Evolutionary conservation across 2,113 vertebrate species (phyloP), one percentile per base, ranked within the genome.

Genomic region (Rafetus swinhoei): DNA sequence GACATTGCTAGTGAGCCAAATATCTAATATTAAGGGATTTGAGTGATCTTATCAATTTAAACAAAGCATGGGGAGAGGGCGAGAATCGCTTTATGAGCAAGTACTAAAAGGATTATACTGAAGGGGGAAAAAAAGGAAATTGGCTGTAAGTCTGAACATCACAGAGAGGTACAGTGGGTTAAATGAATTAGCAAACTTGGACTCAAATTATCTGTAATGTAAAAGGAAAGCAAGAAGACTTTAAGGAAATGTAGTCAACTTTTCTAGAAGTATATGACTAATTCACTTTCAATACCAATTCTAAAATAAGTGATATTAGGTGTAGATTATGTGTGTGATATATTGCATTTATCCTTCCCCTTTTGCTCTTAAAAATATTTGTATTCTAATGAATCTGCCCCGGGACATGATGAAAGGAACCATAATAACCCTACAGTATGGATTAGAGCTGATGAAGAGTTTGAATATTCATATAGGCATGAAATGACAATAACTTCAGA

Each of bases 351-450:
- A 81, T 57, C 1, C 0, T 72, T 32, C 57, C 87, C 86, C 62
- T 82, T 53, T n/a, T 55, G 4, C 3, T 87, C n/a, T 81, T 93
- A 50, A 86, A 72, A 88, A 56, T 27, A 91, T 85, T 65, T 82
- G 39, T 9, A 74, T 90, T 95, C 89, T 83, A 91, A 89, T 29
- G 12, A n/a, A 80, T 10, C 85, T 59, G 82, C 24, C 90, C 81
- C 86, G 50, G 24, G 39, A 21, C 62, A 95, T 79, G 53, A 93
- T n/a, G 53, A 90, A 95, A 83, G 54, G 54, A 96, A 90, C 55
- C 19, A 50, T 0, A 4, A 53, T 86, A 96, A 88, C 80, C 56
- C 39, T 45, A 82, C 55, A 69, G 10, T 56, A 29, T 81, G 50
- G 84, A 88, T 95, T 62, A 91, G 55, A 94, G 25, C 16, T 93